Evolutionary conservation across 2,797 vertebrate genomes (phyloP), one percentile per base, ranked within the genome.

Genomic region (Gymnothorax javanicus): DNA sequence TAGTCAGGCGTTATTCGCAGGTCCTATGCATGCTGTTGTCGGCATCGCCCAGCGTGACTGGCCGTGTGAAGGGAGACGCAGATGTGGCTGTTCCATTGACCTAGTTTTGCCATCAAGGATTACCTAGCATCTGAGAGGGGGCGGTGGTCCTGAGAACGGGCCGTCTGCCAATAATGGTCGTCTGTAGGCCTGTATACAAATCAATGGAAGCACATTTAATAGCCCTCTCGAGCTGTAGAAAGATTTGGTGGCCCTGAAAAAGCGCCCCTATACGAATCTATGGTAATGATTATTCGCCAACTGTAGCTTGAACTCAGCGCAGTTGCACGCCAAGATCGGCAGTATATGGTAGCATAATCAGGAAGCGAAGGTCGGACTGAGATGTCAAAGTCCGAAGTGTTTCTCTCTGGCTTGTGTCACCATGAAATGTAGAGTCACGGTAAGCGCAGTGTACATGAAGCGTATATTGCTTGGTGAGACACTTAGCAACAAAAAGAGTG

Each of bases 31-130:
- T 88, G 89, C 92, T 91, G 92, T 93, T 94, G 91, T 94, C 93
- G 90, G 92, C 85, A 87, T 69, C 86, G 86, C 84, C 83, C 90
- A 90, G 90, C 90, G 88, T 94, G 93, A 89, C 83, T 86, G 87
- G 64, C 88, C 82, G 75, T 88, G 85, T 82, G 59, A 60, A 43
- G 82, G 54, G 67, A 77, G 79, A 83, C 52, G 56, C 64, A 85
- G 87, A 71, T 50, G 59, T 57, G 15, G 89, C 91, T 91, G 93
- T 91, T 95, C 95, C 91, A 94, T 93, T 96, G 94, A 95, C 95
- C 95, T 94, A 95, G 90, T 95, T 96, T 91, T 95, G 94, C 96
- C 95, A 95, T 91, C 94, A 90, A 92, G 90, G 92, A 95, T 96
- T 95, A 95, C 87, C 87, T 71, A 87, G 89, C 85, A 89, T 89